phyloP scores from a whole-genome alignment of 2,888 invertebrate species.

The Netelia virgata region DNA sequence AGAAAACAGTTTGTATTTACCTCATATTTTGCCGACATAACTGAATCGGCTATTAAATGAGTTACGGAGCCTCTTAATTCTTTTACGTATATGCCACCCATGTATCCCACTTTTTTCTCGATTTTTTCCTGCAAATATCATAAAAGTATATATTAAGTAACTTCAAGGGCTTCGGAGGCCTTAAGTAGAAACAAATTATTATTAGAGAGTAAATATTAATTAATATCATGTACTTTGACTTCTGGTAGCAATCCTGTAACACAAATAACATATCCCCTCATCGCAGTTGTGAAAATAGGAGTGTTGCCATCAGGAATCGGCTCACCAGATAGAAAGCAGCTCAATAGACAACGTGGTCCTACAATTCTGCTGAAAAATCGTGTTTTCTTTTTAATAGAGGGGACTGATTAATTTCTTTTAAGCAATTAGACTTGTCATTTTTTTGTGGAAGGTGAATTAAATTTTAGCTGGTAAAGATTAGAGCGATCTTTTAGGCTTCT shows the following conservation, averaged over 20 bases:
- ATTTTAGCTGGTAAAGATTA: not conserved
- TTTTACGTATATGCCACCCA: constrained; percentile 91
- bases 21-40: constrained; percentile 91
- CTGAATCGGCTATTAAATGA: constrained; percentile 92
- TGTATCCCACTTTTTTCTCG: constrained; percentile 89
- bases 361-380: constrained; percentile 88
- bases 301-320: constrained; percentile 91
- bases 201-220: constrained; percentile 71
- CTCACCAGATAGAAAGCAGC: constrained; percentile 90
- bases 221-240: constrained; percentile 85
- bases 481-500: not conserved
- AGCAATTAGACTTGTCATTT: too few species aligned
- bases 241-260: constrained; percentile 87
- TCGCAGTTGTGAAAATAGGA: constrained; percentile 93
- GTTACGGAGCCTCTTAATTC: constrained; percentile 90
- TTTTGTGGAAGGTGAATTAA: not conserved
- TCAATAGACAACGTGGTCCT: constrained; percentile 92
- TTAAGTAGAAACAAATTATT: constrained; percentile 77
- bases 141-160: not conserved
- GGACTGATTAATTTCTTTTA: not conserved
- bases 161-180: not conserved
- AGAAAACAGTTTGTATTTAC: constrained; percentile 81
- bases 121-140: constrained; percentile 86
- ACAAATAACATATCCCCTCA: constrained; percentile 90
- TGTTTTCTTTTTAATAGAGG: not conserved